These are phyloP conservation scores for Phoxinus phoxinus DNA, from an alignment of 2,113 vertebrate species.

Conservation along the genomic window DNA sequence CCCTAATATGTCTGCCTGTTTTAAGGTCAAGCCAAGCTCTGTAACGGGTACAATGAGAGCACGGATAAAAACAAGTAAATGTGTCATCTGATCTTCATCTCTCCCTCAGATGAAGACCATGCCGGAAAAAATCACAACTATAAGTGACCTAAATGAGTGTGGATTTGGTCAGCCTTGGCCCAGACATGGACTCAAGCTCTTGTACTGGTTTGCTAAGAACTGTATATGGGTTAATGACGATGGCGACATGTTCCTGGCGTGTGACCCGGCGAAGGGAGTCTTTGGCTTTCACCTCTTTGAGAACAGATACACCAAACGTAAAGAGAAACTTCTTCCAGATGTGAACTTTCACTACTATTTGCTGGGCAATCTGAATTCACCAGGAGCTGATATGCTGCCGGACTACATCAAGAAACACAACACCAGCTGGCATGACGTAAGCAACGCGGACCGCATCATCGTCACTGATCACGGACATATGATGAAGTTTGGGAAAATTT, in stretches of 20 bases:
- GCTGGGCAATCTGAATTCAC: conserved; percentile 18
- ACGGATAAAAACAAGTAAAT: no score
- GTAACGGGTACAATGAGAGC: no score
- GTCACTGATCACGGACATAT: neutral
- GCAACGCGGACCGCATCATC: conserved; percentile 21
- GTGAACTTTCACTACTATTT: neutral
- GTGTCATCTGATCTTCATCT: neutral
- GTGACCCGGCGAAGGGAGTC: rapidly evolving
- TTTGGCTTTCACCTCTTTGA: conserved; percentile 47
- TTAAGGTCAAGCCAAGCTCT: no score
- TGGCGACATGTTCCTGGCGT: neutral
- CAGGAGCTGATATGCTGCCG: neutral
- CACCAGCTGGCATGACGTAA: neutral
- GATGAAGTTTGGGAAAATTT: neutral
- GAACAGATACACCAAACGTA: neutral
- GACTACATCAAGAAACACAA: neutral
- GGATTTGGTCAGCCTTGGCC: conserved; percentile 44
- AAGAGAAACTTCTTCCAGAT: neutral
- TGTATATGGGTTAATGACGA: neutral
- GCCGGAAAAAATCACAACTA: conserved; percentile 5
- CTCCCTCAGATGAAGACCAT: neutral
- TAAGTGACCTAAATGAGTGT: neutral
- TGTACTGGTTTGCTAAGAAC: conserved; percentile 40
- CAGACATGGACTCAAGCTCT: conserved; percentile 47
- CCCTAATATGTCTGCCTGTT: no score